Percentiles rank a stretch among this genome's conserved stretches.
These are phyloP conservation scores for Polyploca ridens DNA, from an alignment of 2,888 invertebrate species.

Conservation along the genomic window DNA sequence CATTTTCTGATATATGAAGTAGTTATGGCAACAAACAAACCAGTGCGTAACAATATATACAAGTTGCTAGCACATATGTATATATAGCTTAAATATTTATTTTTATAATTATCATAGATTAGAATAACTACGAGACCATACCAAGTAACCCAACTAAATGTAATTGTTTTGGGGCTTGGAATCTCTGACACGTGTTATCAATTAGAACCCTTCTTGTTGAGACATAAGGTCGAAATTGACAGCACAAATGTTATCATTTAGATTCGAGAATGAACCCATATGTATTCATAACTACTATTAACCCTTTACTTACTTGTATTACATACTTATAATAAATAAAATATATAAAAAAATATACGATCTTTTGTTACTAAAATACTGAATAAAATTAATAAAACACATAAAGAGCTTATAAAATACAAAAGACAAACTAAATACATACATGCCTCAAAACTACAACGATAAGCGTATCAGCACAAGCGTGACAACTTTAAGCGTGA, in stretches of 20 bases:
- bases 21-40: not conserved
- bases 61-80: slow-evolving; percentile 4
- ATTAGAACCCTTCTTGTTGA: not conserved
- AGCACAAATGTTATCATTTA: not conserved
- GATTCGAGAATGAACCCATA: not conserved
- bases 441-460: slow-evolving; percentile 4
- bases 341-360: too few relatives aligned
- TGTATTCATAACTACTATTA: too few relatives aligned
- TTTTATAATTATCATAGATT: too few relatives aligned
- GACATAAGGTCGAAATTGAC: not conserved
- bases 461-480: slow-evolving; percentile 21
- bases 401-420: not conserved
- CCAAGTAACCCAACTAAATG: too few relatives aligned
- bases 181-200: not conserved
- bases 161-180: not conserved
- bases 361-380: too few relatives aligned
- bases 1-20: not conserved
- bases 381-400: not conserved
- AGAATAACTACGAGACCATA: not conserved
- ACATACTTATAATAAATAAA: too few relatives aligned
- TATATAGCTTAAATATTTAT: not conserved
- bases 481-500: slow-evolving; percentile 20
- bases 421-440: not conserved
- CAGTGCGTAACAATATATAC: not conserved
- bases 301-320: not conserved